These are phyloP conservation scores for Tapirus terrestris DNA, from an alignment of 2,113 vertebrate species.

Conservation along the genomic window DNA sequence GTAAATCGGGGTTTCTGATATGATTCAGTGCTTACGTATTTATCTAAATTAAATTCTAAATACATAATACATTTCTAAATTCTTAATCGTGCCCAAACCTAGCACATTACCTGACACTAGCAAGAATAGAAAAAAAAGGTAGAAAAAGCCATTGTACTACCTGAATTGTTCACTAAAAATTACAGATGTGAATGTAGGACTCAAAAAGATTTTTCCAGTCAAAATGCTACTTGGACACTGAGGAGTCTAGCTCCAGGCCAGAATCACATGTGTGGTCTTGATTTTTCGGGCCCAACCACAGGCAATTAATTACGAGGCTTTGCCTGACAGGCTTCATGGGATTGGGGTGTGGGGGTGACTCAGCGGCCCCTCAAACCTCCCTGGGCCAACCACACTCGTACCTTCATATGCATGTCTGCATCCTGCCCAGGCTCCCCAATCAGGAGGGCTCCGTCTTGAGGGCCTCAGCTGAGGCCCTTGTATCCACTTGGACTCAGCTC, in stretches of 20 bases:
- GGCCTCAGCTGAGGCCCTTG: not conserved
- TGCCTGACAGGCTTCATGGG: not conserved
- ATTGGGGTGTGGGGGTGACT: not conserved
- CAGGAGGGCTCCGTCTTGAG: no score
- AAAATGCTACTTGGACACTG: not conserved
- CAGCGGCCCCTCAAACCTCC: not conserved
- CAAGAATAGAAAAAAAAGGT: not conserved
- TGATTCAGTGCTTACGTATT: not conserved
- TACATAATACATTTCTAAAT: not conserved
- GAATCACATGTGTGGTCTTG: not conserved
- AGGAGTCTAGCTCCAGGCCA: not conserved
- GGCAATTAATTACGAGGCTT: not conserved
- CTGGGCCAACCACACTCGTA: no score
- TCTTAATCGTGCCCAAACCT: not conserved
- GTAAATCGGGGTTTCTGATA: not conserved
- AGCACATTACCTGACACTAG: not conserved
- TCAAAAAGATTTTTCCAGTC: not conserved
- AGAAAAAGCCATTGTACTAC: not conserved
- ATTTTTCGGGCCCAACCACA: not conserved
- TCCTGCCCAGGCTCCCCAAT: not conserved
- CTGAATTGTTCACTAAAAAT: not conserved
- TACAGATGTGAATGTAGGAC: not conserved
- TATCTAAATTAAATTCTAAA: constrained; percentile 32
- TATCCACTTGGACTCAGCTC: not conserved
- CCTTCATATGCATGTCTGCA: no score